Evolutionary conservation across 2,113 vertebrate species (phyloP).

Genomic region (Prietella phreatophila): DNA sequence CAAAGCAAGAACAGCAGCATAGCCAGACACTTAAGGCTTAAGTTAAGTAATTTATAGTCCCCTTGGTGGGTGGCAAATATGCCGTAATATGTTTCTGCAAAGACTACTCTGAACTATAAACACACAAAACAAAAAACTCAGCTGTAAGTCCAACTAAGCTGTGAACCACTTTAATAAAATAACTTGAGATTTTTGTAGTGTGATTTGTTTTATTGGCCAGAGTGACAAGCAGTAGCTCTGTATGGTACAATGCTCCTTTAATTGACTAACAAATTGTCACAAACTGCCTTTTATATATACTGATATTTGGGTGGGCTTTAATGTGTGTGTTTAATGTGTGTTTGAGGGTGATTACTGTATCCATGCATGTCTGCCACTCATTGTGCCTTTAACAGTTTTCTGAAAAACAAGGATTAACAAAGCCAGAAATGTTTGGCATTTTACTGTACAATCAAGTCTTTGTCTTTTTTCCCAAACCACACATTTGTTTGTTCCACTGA

Average conservation of each 20-base stretch:
- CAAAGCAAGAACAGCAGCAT: slow-evolving; percentile 24
- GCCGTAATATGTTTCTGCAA: slow-evolving; percentile 30
- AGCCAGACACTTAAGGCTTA: slow-evolving; percentile 14
- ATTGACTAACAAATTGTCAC: slow-evolving; percentile 34
- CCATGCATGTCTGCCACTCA: slow-evolving; percentile 36
- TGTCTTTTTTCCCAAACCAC: slow-evolving; percentile 30
- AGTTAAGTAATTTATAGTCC: slow-evolving; percentile 38
- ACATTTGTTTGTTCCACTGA: slow-evolving; percentile 33
- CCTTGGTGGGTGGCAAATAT: slow-evolving; percentile 45
- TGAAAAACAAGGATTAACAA: slow-evolving; percentile 13
- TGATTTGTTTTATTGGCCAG: slow-evolving; percentile 13
- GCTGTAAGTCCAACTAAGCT: slow-evolving; percentile 15
- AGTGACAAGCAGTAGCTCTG: neutral
- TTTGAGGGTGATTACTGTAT: slow-evolving; percentile 62
- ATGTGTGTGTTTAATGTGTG: slow-evolving; percentile 33
- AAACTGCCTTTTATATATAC: slow-evolving; percentile 17
- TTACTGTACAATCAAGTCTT: slow-evolving; percentile 17
- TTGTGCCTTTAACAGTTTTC: neutral
- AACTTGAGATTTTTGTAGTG: neutral
- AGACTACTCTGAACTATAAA: slow-evolving; percentile 31
- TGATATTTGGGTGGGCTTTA: slow-evolving; percentile 15
- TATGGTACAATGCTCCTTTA: slow-evolving; percentile 9
- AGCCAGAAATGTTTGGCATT: slow-evolving; percentile 23
- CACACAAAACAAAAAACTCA: slow-evolving; percentile 25
- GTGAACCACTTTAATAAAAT: slow-evolving; percentile 24